Base-by-base conservation (phyloP, 2,888 invertebrate species). In the Melanotus villosus region DNA sequence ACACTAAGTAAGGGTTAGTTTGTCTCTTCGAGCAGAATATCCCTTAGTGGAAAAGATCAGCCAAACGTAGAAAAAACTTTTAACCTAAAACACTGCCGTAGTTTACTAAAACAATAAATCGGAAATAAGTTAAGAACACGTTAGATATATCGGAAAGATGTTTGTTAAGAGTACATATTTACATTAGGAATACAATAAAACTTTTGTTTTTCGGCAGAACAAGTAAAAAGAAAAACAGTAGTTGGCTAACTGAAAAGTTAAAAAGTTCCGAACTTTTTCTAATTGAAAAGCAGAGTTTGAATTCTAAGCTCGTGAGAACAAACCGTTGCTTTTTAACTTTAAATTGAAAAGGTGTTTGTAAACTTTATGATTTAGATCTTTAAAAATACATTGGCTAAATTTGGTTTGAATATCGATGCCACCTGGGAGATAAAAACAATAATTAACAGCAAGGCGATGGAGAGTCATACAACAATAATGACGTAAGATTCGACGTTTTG, bases 151-250 rank as follows among this genome's bases (percentile, higher is more conserved):
- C n/a, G n/a, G 14, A 26, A 47, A 47, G 18, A 4, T 47, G 26
- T 47, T 47, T 47, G 47, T 12, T 47, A 47, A 47, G 47, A 14
- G 26, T 23, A 47, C 21, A 47, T 23, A 26, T 47, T 23, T 5
- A 6, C 12, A 47, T 23, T 47, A 26, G 12, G n/a, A 26, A 47
- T 23, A 47, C 26, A 47, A 47, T 47, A 21, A 45, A 45, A 45
- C n/a, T 45, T 45, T 21, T 4, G 4, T 2, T 47, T 47, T 14
- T 47, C 23, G 5, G 1, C n/a, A 23, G 23, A 23, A 2, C 2
- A 14, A 38, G 10, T 5, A 38, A n/a, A 36, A n/a, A 26, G 26
- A 5, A 26, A n/a, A 26, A 26, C 26, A 5, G 18, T 18, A 9
- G 14, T 16, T 16, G 41, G 7, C 3, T 16, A 6, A 9, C 6